Evolutionary conservation across 2,113 vertebrate genomes (phyloP).

Genomic region (Chauna torquata): DNA sequence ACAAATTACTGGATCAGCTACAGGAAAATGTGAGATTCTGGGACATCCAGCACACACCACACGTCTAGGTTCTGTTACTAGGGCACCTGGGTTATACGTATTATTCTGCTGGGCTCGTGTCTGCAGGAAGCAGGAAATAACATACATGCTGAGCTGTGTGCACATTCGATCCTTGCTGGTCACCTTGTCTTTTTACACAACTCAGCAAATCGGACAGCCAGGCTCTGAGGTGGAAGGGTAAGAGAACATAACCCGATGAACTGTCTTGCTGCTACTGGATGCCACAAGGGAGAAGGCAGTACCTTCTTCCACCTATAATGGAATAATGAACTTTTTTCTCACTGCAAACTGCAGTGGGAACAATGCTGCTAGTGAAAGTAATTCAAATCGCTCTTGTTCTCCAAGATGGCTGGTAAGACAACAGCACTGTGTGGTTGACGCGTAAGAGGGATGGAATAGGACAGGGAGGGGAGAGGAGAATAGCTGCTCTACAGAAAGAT

Average conservation of each 20-base stretch:
- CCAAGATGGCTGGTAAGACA: conserved; percentile 4
- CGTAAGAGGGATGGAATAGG: not conserved
- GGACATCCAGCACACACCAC: not conserved
- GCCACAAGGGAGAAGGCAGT: not conserved
- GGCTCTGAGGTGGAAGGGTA: not conserved
- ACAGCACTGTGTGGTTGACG: not conserved
- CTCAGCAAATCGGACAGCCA: not conserved
- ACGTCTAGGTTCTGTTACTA: not conserved
- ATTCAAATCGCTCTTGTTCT: not conserved
- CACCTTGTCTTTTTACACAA: not conserved
- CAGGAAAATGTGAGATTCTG: not conserved
- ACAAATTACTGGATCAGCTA: not conserved
- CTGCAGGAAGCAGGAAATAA: not conserved
- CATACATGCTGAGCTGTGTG: not conserved
- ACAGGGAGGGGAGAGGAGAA: conserved; percentile 3
- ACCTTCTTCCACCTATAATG: not conserved
- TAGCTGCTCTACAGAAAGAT: conserved; percentile 37
- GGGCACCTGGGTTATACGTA: not conserved
- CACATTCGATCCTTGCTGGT: not conserved
- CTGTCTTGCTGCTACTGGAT: not conserved
- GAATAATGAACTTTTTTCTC: not conserved
- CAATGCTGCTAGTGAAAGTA: not conserved
- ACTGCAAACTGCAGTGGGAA: not conserved
- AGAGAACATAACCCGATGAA: not conserved
- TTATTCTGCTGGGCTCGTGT: not conserved